These are phyloP conservation scores for Pteronotus mesoamericanus DNA, from an alignment of 2,797 vertebrate species.

Conservation along the genomic window DNA sequence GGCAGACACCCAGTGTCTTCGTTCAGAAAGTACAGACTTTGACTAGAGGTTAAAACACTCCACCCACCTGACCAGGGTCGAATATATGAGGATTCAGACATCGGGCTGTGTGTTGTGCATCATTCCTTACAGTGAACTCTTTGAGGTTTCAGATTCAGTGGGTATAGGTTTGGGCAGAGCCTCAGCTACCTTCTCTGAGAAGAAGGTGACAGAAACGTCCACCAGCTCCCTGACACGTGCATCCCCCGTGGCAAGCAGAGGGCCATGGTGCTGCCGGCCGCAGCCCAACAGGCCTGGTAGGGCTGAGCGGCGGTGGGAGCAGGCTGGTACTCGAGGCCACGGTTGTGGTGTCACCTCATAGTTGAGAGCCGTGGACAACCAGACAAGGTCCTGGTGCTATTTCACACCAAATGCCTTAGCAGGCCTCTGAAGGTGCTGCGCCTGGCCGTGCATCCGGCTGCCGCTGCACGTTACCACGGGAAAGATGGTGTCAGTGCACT, in stretches of 20 bases:
- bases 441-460: not conserved
- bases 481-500: not conserved
- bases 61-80: not conserved
- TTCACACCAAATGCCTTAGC: fast-evolving
- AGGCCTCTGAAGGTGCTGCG: fast-evolving
- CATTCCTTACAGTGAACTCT: not conserved
- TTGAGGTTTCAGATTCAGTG: not conserved
- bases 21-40: not conserved
- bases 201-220: not conserved
- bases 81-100: not conserved
- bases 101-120: fast-evolving
- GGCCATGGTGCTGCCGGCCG: fast-evolving
- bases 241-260: not conserved
- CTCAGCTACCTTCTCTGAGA: not conserved
- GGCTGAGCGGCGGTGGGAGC: fast-evolving
- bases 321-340: fast-evolving
- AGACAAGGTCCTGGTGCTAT: not conserved
- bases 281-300: not conserved
- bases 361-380: not conserved
- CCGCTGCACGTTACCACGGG: fast-evolving
- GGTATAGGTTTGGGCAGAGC: not conserved
- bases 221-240: not conserved
- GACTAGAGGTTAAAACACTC: not conserved
- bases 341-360: fast-evolving
- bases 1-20: not conserved